Evolutionary conservation across 2,797 vertebrate genomes (phyloP).

Genomic region (Podarcis siculus): DNA sequence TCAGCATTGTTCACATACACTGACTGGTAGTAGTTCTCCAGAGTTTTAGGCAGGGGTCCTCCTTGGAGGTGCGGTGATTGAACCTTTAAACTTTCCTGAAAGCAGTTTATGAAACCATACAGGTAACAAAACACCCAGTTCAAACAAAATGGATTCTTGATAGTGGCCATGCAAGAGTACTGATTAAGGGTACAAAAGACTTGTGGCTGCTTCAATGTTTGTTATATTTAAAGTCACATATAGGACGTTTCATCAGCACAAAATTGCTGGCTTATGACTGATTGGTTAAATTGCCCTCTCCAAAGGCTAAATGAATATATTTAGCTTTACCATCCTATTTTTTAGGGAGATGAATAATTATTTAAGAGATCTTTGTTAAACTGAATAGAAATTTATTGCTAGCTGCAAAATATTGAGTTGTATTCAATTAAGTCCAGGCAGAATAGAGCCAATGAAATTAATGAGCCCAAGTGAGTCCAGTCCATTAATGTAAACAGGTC

Average conservation of each 20-base stretch:
- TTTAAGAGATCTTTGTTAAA: not conserved
- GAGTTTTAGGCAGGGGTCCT: not conserved
- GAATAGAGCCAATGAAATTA: too few species aligned
- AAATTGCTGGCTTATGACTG: not conserved
- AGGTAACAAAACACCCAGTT: not conserved
- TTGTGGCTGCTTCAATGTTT: not conserved
- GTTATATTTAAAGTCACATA: not conserved
- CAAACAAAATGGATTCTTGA: not conserved
- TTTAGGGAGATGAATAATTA: not conserved
- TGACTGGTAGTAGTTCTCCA: not conserved
- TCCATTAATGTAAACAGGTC: too few species aligned
- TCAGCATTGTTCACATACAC: not conserved
- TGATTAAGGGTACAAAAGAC: not conserved
- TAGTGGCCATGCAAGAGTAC: not conserved
- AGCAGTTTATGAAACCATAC: not conserved
- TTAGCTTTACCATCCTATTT: not conserved
- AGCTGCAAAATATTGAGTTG: too few species aligned
- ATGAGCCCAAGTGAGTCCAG: too few species aligned
- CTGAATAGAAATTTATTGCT: not conserved
- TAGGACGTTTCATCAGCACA: not conserved
- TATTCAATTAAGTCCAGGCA: too few species aligned
- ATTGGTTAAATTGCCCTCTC: not conserved
- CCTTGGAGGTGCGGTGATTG: not conserved
- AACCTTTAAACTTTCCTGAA: not conserved
- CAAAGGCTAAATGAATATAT: not conserved